Evolutionary conservation across 2,113 vertebrate genomes (phyloP).

Genomic region (Synchiropus splendidus): DNA sequence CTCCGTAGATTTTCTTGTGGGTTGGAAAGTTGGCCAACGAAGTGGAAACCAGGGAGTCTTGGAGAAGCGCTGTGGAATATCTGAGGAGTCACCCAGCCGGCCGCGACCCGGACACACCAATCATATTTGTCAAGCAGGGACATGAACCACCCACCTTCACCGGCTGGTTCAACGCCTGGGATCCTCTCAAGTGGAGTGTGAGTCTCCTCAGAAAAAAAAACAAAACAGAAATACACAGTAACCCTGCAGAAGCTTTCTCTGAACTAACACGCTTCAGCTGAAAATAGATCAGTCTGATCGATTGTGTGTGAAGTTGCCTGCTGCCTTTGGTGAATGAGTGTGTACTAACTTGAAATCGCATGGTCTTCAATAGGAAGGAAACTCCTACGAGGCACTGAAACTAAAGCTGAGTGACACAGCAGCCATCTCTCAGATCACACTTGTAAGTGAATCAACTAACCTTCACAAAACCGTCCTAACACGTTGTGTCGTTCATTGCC

Average conservation of each 20-base stretch:
- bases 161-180: slow-evolving; percentile 88
- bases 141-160: slow-evolving; percentile 81
- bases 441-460: slow-evolving; percentile 69
- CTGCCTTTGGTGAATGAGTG: slow-evolving; percentile 18
- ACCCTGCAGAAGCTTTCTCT: too few species aligned
- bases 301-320: slow-evolving; percentile 11
- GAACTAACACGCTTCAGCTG: too few species aligned
- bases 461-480: not conserved
- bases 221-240: not conserved
- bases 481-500: too few species aligned
- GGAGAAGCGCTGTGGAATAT: slow-evolving; percentile 67
- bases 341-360: slow-evolving; percentile 6
- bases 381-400: slow-evolving; percentile 76
- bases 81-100: slow-evolving; percentile 76
- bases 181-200: slow-evolving; percentile 84
- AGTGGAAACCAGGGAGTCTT: slow-evolving; percentile 68
- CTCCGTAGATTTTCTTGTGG: slow-evolving; percentile 80
- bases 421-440: slow-evolving; percentile 69
- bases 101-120: slow-evolving; percentile 71
- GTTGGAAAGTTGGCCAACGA: slow-evolving; percentile 73
- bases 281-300: too few species aligned
- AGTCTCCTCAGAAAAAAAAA: slow-evolving; percentile 43
- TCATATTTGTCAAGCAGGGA: slow-evolving; percentile 77
- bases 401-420: slow-evolving; percentile 60
- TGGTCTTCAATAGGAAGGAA: slow-evolving; percentile 64